Base-by-base conservation (phyloP, 2,888 invertebrate genomes). In the Sympetrum striolatum region DNA sequence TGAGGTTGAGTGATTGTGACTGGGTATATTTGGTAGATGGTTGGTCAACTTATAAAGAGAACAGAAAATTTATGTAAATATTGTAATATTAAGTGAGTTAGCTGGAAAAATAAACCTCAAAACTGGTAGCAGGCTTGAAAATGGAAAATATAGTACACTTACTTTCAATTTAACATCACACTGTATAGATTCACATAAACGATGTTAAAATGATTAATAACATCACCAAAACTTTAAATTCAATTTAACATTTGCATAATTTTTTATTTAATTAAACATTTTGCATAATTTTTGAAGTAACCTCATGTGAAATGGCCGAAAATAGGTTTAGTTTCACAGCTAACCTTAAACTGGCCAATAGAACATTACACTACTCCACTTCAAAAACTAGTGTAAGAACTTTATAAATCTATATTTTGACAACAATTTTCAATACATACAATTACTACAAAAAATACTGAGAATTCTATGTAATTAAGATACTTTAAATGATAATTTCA, bases 281-380 rank as follows among this genome's bases (percentile, higher is more conserved):
- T 53, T 53, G 53, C 2, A 8, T 18, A 3, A 53, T 53, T 3
- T 44, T 44, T 18, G 18, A 53, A 18, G 15, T 53, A 53, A 53
- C 15, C 18, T 53, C 2, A 18, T 18, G 2, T 18, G 1, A 44
- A 44, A 44, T 44, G 10, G 0, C 1, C 15, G 18, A 53, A 53
- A 18, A 18, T 53, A 60, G 37, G 60, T 86, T 60, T 86, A 86
- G 37, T 86, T 86, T 64, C 58, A 60, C 86, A 86, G 60, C 60
- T 60, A 86, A 86, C 86, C n/a, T 86, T 60, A 60, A 37, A 86
- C 37, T 86, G 86, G 58, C 58, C 86, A 86, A 86, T 86, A 15
- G 58, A 86, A 31, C 25, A 86, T 58, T 86, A 58, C 58, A 60
- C 86, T 86, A 86, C 35, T 86, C 31, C 58, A 86, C 37, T 37